Conservation (phyloP, 1,140 invertebrate genomes). For the Mamestra configurata region DNA sequence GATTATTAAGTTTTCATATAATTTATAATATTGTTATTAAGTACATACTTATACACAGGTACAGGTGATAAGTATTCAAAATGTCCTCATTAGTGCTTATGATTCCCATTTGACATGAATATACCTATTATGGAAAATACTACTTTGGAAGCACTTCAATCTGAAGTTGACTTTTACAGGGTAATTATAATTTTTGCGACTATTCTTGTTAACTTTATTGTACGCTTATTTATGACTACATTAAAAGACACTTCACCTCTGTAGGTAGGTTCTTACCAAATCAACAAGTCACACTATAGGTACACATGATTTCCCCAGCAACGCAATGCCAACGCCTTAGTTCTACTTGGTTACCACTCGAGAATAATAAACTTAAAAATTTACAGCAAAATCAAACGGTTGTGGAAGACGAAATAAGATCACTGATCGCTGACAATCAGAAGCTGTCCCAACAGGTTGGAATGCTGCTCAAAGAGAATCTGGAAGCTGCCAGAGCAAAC, state of each 20-base stretch:
- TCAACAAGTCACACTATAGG: background rate
- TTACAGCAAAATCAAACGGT: constrained; percentile 82
- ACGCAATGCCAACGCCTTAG: background rate
- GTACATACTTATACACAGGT: background rate
- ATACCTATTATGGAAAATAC: constrained; percentile 67
- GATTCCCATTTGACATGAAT: background rate
- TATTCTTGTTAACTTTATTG: background rate
- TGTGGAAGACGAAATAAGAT: constrained; percentile 82
- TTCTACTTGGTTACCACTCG: background rate
- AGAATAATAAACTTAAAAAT: constrained; percentile 7
- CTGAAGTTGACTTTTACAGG: constrained; percentile 84
- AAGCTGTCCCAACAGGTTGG: constrained; percentile 81
- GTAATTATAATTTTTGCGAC: constrained; percentile 56
- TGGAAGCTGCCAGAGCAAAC: constrained; percentile 67
- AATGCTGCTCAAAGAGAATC: constrained; percentile 75
- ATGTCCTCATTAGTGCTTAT: background rate
- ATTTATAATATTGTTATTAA: constrained; percentile 38
- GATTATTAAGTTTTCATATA: constrained; percentile 45
- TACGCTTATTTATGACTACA: background rate
- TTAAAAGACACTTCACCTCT: too few species aligned
- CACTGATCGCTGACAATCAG: constrained; percentile 83
- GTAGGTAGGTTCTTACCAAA: background rate
- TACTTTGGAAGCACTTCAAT: constrained; percentile 73
- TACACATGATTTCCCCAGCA: background rate
- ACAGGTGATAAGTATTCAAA: background rate